These are phyloP conservation scores for Phyllotis vaccarum DNA, from an alignment of 2,797 vertebrate genomes.

Conservation along the genomic window DNA sequence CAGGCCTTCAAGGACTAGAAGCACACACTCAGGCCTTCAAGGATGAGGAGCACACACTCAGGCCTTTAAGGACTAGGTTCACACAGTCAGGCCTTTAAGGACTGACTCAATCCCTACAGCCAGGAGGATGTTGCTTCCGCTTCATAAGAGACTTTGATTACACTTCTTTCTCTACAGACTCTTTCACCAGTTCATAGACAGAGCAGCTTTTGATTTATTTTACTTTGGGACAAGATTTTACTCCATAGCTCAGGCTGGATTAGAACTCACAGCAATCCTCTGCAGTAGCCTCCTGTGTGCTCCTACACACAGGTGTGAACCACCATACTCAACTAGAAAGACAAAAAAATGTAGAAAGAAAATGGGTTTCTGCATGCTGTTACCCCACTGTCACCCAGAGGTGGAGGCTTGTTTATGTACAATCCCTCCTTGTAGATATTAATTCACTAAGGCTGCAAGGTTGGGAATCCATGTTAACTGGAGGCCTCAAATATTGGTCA, in stretches of 20 bases:
- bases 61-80: not conserved
- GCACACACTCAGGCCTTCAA: not conserved
- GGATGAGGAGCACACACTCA: not conserved
- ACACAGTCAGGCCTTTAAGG: no score
- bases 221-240: not conserved
- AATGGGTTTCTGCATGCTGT: not conserved
- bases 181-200: constrained; percentile 19
- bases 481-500: not conserved
- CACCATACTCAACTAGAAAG: not conserved
- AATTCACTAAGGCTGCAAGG: not conserved
- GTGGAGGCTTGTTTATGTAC: not conserved
- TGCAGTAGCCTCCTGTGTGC: not conserved
- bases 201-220: constrained; percentile 21
- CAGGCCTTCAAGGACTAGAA: no score
- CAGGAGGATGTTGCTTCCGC: not conserved
- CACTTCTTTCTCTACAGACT: constrained; percentile 5
- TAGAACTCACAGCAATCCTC: not conserved
- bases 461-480: constrained; percentile 16
- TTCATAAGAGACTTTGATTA: not conserved
- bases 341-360: not conserved
- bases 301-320: not conserved
- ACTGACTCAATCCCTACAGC: not conserved
- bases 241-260: not conserved
- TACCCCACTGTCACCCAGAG: not conserved
- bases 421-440: constrained; percentile 16